Percentiles rank a stretch among this genome's conserved stretches.
phyloP scores from a whole-genome alignment of 2,797 vertebrate genomes.

The Remorina albescens region DNA sequence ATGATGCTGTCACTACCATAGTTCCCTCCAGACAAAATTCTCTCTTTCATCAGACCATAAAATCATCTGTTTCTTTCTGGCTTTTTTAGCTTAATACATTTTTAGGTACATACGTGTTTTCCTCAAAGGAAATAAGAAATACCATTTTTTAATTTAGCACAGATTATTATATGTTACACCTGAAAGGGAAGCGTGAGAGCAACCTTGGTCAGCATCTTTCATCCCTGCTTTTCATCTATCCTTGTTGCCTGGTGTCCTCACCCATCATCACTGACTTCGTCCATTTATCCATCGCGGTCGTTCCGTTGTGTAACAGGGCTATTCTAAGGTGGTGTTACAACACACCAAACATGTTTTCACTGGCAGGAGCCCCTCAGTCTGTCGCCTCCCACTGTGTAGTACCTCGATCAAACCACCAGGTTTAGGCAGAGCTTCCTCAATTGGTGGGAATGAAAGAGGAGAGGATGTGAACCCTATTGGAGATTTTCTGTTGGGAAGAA shows the following conservation, averaged over 20 bases:
- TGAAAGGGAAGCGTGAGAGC: background rate
- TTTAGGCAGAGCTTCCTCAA: slow-evolving; percentile 22
- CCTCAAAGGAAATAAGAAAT: background rate
- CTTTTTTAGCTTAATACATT: too few species aligned
- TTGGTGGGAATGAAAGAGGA: slow-evolving; percentile 4
- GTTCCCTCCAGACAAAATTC: too few species aligned
- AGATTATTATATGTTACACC: background rate
- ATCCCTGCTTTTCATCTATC: background rate
- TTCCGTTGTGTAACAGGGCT: slow-evolving; percentile 62
- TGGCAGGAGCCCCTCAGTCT: slow-evolving; percentile 13
- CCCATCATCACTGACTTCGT: background rate
- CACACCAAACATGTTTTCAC: slow-evolving; percentile 51
- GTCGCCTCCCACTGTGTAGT: slow-evolving; percentile 27
- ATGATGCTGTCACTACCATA: too few species aligned
- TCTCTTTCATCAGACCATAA: too few species aligned
- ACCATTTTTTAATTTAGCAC: background rate
- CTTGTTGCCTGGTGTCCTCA: background rate
- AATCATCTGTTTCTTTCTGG: too few species aligned
- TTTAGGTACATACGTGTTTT: background rate
- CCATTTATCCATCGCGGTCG: background rate
- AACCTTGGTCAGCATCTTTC: slow-evolving; percentile 8
- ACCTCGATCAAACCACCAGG: slow-evolving; percentile 35
- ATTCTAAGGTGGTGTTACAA: slow-evolving; percentile 59
- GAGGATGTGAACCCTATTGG: background rate
- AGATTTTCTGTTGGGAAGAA: slow-evolving; percentile 20